Percentiles rank a stretch among this genome's conserved stretches.
These are phyloP conservation scores for Panurus biarmicus DNA, from an alignment of 2,113 vertebrate species.

Conservation along the genomic window DNA sequence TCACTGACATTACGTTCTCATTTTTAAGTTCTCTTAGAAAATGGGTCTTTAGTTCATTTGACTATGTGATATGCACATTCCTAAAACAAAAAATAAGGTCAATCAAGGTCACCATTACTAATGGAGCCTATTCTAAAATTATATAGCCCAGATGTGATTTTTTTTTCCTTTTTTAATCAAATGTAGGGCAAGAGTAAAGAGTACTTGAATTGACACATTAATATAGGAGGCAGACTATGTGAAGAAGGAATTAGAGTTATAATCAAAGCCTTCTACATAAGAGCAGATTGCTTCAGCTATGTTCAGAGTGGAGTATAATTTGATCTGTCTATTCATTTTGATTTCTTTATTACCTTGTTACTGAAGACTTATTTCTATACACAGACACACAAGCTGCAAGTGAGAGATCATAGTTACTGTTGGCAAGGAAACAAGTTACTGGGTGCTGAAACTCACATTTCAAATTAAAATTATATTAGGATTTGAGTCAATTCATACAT, in stretches of 20 bases:
- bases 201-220: slow-evolving; percentile 44
- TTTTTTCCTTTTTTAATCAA: slow-evolving; percentile 16
- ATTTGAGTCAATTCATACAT: background rate
- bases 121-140: slow-evolving; percentile 39
- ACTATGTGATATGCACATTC: background rate
- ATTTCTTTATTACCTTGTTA: background rate
- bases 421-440: background rate
- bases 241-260: background rate
- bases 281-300: background rate
- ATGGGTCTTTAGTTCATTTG: slow-evolving; percentile 5
- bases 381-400: background rate
- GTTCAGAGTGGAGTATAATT: background rate
- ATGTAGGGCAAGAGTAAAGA: slow-evolving; percentile 52
- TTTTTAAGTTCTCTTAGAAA: slow-evolving; percentile 9
- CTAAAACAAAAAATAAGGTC: slow-evolving; percentile 44
- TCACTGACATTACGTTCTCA: background rate
- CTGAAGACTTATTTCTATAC: background rate
- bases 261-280: slow-evolving; percentile 5
- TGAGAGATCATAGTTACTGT: background rate
- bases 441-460: background rate
- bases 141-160: slow-evolving; percentile 22
- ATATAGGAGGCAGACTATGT: background rate
- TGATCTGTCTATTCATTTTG: background rate
- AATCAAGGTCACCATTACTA: background rate
- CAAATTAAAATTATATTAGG: background rate